Evolutionary conservation across 2,888 invertebrate genomes (phyloP).

Genomic region (Nebria salina): DNA sequence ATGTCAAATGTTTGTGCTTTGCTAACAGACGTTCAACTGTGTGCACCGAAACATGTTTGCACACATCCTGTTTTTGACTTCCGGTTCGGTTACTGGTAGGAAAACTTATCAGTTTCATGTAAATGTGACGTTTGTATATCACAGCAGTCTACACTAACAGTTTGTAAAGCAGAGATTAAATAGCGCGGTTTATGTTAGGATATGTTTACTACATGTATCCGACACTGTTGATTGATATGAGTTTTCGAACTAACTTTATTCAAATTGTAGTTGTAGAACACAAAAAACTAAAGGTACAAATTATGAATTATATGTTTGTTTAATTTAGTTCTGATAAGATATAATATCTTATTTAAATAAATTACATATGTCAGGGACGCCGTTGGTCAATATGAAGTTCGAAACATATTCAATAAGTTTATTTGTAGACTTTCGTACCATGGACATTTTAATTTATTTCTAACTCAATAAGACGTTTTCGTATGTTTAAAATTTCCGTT

Average conservation of each 20-base stretch:
- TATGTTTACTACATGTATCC: not conserved
- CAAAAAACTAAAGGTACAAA: not conserved
- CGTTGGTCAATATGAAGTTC: too few relatives aligned
- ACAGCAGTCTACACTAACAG: not conserved
- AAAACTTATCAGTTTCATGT: conserved; percentile 38
- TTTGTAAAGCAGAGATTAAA: not conserved
- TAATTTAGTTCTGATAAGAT: not conserved
- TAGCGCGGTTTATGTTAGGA: not conserved
- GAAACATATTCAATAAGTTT: too few relatives aligned
- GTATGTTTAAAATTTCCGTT: too few relatives aligned
- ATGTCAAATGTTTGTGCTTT: conserved; percentile 12
- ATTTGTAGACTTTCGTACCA: too few relatives aligned
- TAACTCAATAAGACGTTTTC: too few relatives aligned
- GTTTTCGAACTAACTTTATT: not conserved
- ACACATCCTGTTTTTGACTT: conserved; percentile 32
- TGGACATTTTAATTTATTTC: too few relatives aligned
- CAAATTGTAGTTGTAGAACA: not conserved
- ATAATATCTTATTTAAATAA: too few relatives aligned
- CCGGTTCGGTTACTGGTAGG: conserved; percentile 32
- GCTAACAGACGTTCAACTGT: not conserved
- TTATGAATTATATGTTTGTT: not conserved
- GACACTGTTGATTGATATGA: not conserved
- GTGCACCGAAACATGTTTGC: conserved; percentile 18
- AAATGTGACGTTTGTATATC: conserved; percentile 7
- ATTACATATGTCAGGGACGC: too few relatives aligned